Conservation (phyloP, 2,113 vertebrate species). For the Chionomys nivalis region DNA sequence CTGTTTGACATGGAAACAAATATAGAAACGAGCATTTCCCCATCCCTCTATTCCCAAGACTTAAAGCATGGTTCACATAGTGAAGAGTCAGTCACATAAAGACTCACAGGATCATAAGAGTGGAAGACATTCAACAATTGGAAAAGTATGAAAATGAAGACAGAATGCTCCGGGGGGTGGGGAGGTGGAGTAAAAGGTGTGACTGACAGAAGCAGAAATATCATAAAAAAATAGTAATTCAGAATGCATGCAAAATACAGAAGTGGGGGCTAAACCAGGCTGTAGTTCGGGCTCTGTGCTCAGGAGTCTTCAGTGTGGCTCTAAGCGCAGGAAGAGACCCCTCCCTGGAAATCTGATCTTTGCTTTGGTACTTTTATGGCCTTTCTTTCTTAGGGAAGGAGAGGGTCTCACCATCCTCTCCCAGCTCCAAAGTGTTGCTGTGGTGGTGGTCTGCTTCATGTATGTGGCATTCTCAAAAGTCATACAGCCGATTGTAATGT, state of each 20-base stretch:
- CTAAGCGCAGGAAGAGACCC: constrained; percentile 56
- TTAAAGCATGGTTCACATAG: constrained; percentile 14
- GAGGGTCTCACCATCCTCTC: constrained; percentile 58
- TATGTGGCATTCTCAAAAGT: constrained; percentile 1
- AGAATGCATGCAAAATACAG: constrained; percentile 40
- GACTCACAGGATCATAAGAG: not conserved
- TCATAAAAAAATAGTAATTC: constrained; percentile 42
- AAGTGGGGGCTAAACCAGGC: constrained; percentile 26
- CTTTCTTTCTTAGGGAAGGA: constrained; percentile 77
- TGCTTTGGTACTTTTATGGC: constrained; percentile 80
- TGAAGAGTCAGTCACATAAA: constrained; percentile 36
- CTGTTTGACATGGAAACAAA: constrained; percentile 59
- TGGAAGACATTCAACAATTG: constrained; percentile 57
- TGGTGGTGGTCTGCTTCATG: constrained; percentile 38
- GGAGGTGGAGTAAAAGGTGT: not conserved
- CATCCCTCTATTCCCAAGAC: constrained; percentile 50
- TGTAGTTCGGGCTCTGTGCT: not conserved
- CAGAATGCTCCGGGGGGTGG: not conserved
- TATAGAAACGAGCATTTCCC: constrained; percentile 61
- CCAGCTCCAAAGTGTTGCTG: constrained; percentile 66
- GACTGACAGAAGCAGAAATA: constrained; percentile 47
- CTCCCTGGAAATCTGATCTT: constrained; percentile 67
- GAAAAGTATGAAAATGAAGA: constrained; percentile 55
- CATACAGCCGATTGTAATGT: constrained; percentile 1
- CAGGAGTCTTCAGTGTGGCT: constrained; percentile 55